Base-by-base conservation (phyloP, 1,140 invertebrate genomes). In the Psilanteris sp. region DNA sequence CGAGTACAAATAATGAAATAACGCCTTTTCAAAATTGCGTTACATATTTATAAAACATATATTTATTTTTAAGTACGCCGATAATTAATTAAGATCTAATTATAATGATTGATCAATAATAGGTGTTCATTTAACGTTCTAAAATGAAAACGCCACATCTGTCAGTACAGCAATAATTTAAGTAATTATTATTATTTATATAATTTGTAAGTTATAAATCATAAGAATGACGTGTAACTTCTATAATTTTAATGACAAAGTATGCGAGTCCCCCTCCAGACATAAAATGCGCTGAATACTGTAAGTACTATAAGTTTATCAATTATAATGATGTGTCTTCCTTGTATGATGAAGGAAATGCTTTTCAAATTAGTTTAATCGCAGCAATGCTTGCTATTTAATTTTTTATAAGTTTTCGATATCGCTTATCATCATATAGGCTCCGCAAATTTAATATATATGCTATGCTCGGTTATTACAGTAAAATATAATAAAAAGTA, bases 211-310 rank as follows among this genome's bases (percentile, higher is more conserved):
- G 22, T 0, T 1, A 4, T 36, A 24, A 34, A 16, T 41, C 44
- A 8, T 61, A 71, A 54, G 66, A 59, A 32, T 39, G 22, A 39
- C 13, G 32, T 34, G 24, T 34, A 44, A 44, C 8, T 37, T 52
- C 15, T 44, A 4, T 55, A 32, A 59, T 59, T 43, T 34, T 34
- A 55, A 50, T 43, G 37, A 43, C 1, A 37, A 71, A 52, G 70
- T 66, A 39, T 67, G 46, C 44, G 37, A 74, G 62, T 67, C 62
- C 71, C 71, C 61, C 71, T 75, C 62, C 72, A 68, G 72, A 62
- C 55, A 75, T 57, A 52, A 62, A 68, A 75, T 15, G 64, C 73
- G 73, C 73, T 76, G 73, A 76, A 76, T 76, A 75, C 72, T 75
- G 72, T 75, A 75, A 75, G 72, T 75, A 75, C 62, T 75, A 6